These are phyloP conservation scores for Eptatretus burgeri DNA, from an alignment of 2,113 vertebrate species.

Conservation along the genomic window DNA sequence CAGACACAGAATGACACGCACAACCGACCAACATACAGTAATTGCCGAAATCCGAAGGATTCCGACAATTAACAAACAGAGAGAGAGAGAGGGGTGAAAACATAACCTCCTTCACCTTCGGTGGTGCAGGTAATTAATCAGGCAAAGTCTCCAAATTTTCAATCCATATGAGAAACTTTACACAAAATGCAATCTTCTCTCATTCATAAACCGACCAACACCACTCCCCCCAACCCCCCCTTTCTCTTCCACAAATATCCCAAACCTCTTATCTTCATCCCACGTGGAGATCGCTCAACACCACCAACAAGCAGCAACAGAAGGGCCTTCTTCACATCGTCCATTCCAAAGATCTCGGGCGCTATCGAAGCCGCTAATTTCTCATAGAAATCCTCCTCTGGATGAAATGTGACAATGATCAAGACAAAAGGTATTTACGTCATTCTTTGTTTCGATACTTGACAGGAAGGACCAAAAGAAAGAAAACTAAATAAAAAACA, in stretches of 20 bases:
- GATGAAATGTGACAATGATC: background rate
- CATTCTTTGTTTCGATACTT: background rate
- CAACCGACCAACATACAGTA: too few relatives aligned
- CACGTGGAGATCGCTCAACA: constrained; percentile 41
- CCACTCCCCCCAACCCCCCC: too few relatives aligned
- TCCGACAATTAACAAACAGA: too few relatives aligned
- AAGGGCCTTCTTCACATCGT: constrained; percentile 71
- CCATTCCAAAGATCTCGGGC: constrained; percentile 63
- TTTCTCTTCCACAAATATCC: too few relatives aligned
- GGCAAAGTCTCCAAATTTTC: too few relatives aligned
- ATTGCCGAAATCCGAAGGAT: too few relatives aligned
- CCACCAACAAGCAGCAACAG: constrained; percentile 56
- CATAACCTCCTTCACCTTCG: too few relatives aligned
- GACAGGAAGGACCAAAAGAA: background rate
- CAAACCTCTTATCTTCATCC: constrained; percentile 68
- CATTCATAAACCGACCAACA: background rate
- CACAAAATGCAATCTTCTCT: accelerated
- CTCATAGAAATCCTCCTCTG: constrained; percentile 67
- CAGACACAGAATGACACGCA: too few relatives aligned
- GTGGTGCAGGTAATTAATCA: too few relatives aligned
- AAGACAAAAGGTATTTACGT: background rate
- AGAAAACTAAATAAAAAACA: background rate
- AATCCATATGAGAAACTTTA: accelerated
- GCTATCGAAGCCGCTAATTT: constrained; percentile 54
- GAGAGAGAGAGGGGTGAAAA: too few relatives aligned